Conservation (phyloP, 2,797 vertebrate genomes). For the Halcyon chelicuti region DNA sequence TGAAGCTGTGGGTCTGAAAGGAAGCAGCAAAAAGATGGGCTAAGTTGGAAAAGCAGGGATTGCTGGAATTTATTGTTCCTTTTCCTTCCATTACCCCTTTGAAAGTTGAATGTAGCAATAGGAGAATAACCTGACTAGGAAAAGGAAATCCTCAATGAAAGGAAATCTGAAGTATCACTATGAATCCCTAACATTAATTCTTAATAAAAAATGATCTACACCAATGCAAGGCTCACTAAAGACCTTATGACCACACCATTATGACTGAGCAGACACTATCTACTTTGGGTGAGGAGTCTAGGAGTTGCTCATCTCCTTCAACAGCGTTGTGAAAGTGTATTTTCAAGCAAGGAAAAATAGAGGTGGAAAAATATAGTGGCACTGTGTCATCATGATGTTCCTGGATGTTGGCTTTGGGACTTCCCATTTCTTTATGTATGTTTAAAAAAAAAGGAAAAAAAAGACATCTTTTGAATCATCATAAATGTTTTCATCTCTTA, state of each 20-base stretch:
- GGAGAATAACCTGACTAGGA: neutral
- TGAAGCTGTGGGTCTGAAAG: neutral
- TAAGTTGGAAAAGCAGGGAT: neutral
- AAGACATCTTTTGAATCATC: neutral
- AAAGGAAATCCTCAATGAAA: neutral
- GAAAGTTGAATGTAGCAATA: neutral
- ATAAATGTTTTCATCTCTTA: neutral
- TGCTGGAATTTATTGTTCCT: neutral
- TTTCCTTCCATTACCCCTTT: neutral
- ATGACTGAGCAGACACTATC: neutral
- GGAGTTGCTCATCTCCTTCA: neutral
- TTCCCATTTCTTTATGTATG: neutral
- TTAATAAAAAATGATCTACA: neutral
- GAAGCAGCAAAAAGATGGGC: neutral
- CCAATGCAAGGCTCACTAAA: neutral
- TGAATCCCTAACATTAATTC: neutral
- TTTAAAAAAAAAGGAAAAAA: neutral
- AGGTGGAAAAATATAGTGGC: neutral
- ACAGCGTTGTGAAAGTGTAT: neutral
- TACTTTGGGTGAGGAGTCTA: neutral
- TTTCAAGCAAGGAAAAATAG: neutral
- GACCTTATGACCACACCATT: neutral
- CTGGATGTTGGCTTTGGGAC: neutral
- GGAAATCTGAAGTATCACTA: neutral
- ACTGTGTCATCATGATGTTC: neutral